Base-by-base conservation (phyloP, 1,140 invertebrate genomes). In the Pachyrhynchus sulphureomaculatus region DNA sequence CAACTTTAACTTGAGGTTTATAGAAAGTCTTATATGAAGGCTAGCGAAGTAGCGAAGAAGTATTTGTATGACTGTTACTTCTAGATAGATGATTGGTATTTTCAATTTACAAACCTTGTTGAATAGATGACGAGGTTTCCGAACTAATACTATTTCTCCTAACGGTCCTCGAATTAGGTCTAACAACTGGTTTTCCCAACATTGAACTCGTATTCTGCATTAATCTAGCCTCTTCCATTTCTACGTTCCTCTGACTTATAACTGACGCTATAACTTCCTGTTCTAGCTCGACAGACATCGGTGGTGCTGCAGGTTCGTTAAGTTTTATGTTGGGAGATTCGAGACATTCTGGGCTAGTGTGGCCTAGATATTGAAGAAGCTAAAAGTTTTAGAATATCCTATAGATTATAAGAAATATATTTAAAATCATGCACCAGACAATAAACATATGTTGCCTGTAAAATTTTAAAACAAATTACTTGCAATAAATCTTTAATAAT, bases 261-360 rank as follows among this genome's bases (percentile, higher is more conserved):
- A 95, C 86, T 1, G 87, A 83, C n/a, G 88, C 87, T 32, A 95
- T 92, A 1, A 89, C 87, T 72, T 94, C 91, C 56, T 89, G 87
- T 77, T 95, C 91, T 8, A 86, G 76, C 54, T 88, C 85, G 10
- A 82, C 73, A 42, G 83, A 82, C 39, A 91, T 76, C 1, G 88
- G 87, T 42, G 87, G 82, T 51, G 83, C 80, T 15, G 86, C 85
- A 1, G 89, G 87, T 29, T 85, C 84, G 75, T 92, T 92, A 63
- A 90, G 77, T 29, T 83, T 81, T 3, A 84, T 77, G 59, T 87
- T 86, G 23, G 84, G 81, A 68, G 84, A 86, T 53, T 87, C 85
- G 52, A 90, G 79, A 71, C 93, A 95, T 77, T 98, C 95, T 0
- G 94, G 91, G 76, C 93, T 96, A 1, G 92, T 93, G 72, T 92